Conservation (phyloP, 2,888 invertebrate species). For the Dynastes hyllus region DNA sequence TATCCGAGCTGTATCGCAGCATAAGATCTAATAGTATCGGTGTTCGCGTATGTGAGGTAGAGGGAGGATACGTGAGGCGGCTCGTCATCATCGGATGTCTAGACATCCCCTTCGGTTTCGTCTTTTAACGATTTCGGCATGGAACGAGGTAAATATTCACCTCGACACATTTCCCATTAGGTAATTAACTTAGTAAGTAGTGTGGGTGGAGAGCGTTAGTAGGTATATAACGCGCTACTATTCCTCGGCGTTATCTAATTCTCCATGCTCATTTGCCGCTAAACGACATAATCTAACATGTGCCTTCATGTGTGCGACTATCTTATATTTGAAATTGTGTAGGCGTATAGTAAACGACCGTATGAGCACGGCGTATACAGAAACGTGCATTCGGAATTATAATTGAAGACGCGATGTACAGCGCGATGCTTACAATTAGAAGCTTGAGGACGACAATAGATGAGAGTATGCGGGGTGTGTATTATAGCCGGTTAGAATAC, state of each 20-base stretch:
- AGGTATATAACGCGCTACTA: constrained; percentile 47
- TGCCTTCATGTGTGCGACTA: constrained; percentile 40
- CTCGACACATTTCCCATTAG: constrained; percentile 60
- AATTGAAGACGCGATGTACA: constrained; percentile 12
- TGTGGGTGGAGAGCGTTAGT: constrained; percentile 28
- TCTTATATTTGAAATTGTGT: constrained; percentile 40
- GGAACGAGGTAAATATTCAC: constrained; percentile 42
- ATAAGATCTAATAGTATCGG: constrained; percentile 16
- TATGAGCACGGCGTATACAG: constrained; percentile 14
- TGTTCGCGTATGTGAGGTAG: constrained; percentile 5
- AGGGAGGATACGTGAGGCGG: background rate
- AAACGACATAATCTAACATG: constrained; percentile 46
- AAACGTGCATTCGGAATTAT: constrained; percentile 15
- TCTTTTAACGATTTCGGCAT: constrained; percentile 33
- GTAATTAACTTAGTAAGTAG: constrained; percentile 57
- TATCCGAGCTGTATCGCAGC: background rate
- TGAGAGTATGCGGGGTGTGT: constrained; percentile 6
- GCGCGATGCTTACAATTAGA: background rate
- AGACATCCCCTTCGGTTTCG: constrained; percentile 26
- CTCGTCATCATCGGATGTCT: constrained; percentile 35
- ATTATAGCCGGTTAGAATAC: constrained; percentile 2
- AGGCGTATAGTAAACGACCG: constrained; percentile 16
- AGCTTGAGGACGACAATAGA: constrained; percentile 9
- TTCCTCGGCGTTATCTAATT: constrained; percentile 50
- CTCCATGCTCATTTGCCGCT: constrained; percentile 41